A percentile compares a stretch with the other conserved stretches of the same genome.
Conservation (phyloP, 1,140 invertebrate genomes). For the Drosophila lowei region DNA sequence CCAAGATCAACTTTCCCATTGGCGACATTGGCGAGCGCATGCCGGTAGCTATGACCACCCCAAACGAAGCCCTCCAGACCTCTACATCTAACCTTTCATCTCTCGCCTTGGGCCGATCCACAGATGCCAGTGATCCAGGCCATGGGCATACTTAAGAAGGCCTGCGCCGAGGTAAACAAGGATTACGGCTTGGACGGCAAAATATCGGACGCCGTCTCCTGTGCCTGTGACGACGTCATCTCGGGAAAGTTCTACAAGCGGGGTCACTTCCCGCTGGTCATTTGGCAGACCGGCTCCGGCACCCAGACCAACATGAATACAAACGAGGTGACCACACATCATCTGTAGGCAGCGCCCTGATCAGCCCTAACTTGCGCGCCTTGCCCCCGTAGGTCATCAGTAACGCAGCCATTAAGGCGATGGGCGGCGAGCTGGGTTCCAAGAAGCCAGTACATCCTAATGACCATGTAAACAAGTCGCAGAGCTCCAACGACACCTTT, state of each 20-base stretch:
- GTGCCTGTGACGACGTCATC: conserved; percentile 98
- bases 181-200: conserved; percentile 96
- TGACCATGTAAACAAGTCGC: conserved; percentile 99
- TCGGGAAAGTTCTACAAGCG: conserved; percentile 93
- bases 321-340: conserved; percentile 90
- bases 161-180: conserved; percentile 97
- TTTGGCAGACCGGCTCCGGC: conserved; percentile 99
- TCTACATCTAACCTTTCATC: too few relatives aligned
- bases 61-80: neutral
- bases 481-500: conserved; percentile 99
- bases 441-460: conserved; percentile 99
- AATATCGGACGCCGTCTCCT: conserved; percentile 93
- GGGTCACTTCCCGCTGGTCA: conserved; percentile 98
- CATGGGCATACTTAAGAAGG: conserved; percentile 98
- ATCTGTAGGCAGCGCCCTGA: neutral
- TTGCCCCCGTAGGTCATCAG: conserved; percentile 88
- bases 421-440: conserved; percentile 96
- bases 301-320: conserved; percentile 99
- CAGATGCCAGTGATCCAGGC: conserved; percentile 95
- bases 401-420: conserved; percentile 97
- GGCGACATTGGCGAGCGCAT: conserved; percentile 95
- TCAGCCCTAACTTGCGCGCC: neutral
- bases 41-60: conserved; percentile 87
- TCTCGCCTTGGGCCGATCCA: neutral
- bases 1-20: conserved; percentile 99